Conservation (phyloP, 2,797 vertebrate species). For the Naso thynnoides region DNA sequence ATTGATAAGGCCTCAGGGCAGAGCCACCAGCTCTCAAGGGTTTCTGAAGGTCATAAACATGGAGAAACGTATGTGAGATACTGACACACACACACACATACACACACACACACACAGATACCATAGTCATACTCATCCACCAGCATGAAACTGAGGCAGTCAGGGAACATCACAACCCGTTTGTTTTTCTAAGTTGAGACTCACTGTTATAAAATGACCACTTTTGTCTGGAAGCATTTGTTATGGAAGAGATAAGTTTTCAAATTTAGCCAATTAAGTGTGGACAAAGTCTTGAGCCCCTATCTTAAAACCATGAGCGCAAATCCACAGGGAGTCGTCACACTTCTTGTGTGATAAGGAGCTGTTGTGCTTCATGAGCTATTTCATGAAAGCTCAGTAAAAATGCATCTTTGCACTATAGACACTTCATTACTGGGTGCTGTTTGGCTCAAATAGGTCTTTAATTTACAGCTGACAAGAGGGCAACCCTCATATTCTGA, state of each 20-base stretch:
- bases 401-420: neutral
- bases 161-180: neutral
- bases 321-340: neutral
- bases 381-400: neutral
- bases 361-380: neutral
- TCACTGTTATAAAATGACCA: neutral
- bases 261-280: neutral
- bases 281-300: neutral
- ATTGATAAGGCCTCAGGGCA: conserved; percentile 29
- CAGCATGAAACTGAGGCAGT: conserved; percentile 2
- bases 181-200: neutral
- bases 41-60: conserved; percentile 29
- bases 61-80: neutral
- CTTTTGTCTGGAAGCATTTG: neutral
- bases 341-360: neutral
- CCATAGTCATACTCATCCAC: neutral
- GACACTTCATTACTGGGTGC: no score
- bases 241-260: neutral
- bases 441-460: conserved; percentile 13
- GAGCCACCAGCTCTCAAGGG: neutral
- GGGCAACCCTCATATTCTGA: neutral
- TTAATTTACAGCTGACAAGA: conserved; percentile 5
- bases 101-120: neutral
- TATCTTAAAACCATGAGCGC: neutral
- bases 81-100: neutral